Evolutionary conservation across 2,113 vertebrate genomes (phyloP).

Genomic region (Genyomyrus donnyi): DNA sequence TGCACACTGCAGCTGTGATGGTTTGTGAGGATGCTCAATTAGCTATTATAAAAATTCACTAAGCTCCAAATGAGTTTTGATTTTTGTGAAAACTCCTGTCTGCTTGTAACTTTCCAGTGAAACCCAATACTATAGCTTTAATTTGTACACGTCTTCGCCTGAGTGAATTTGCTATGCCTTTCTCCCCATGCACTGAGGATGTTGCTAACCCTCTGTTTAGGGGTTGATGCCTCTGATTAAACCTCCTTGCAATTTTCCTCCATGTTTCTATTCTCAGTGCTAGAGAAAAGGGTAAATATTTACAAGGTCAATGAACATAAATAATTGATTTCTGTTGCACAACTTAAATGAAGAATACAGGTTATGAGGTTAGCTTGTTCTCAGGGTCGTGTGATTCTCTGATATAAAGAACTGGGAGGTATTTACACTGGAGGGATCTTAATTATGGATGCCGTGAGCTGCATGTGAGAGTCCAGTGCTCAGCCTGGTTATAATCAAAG

Average conservation of each 20-base stretch:
- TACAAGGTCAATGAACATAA: conserved; percentile 54
- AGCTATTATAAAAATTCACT: neutral
- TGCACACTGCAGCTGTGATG: neutral
- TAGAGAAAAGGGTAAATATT: conserved; percentile 58
- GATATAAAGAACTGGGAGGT: conserved; percentile 52
- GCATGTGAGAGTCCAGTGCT: conserved; percentile 33
- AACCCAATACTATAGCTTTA: neutral
- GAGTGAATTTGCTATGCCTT: conserved; percentile 28
- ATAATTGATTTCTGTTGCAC: conserved; percentile 61
- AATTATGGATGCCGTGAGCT: conserved; percentile 55
- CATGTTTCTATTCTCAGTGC: conserved; percentile 39
- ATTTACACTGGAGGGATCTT: conserved; percentile 55
- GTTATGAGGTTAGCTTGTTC: conserved; percentile 42
- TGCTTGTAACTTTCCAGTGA: neutral
- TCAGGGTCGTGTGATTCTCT: conserved; percentile 34
- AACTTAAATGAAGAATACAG: conserved; percentile 43
- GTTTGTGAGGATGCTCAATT: neutral
- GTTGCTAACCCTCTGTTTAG: conserved; percentile 47
- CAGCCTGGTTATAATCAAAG: conserved; percentile 57
- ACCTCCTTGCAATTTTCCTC: conserved; percentile 49
- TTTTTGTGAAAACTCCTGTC: neutral
- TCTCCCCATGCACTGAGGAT: conserved; percentile 27
- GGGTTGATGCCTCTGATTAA: conserved; percentile 46
- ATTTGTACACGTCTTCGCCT: conserved; percentile 23
- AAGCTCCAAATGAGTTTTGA: neutral